Conservation (phyloP, 2,113 vertebrate species). For the Tonatia bakeri region DNA sequence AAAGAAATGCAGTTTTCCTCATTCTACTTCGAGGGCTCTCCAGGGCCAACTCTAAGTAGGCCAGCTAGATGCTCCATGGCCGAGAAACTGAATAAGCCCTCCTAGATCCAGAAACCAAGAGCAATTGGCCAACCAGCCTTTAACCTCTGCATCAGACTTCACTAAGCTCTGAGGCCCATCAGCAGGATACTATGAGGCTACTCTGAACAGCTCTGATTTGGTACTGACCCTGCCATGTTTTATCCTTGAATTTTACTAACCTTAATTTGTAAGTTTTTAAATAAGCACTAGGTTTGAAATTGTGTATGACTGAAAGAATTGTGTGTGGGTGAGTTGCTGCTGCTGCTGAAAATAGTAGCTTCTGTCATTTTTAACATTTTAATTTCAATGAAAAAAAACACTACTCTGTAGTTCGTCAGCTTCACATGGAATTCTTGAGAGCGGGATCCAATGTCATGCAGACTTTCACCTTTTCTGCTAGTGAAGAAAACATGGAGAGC, state of each 20-base stretch:
- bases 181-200: neutral
- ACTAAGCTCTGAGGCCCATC: too few species aligned
- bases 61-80: neutral
- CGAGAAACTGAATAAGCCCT: neutral
- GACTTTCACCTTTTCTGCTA: conserved; percentile 95
- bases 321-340: neutral
- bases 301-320: neutral
- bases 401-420: conserved; percentile 88
- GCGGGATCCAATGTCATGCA: conserved; percentile 93
- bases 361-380: neutral
- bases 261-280: neutral
- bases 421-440: conserved; percentile 94
- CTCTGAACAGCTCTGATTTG: neutral
- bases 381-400: neutral
- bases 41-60: neutral
- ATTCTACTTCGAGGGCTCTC: neutral
- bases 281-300: neutral
- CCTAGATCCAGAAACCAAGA: neutral
- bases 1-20: neutral
- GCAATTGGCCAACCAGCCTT: neutral
- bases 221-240: neutral
- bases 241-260: too few species aligned
- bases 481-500: conserved; percentile 93
- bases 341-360: neutral
- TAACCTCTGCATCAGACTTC: neutral